Evolutionary conservation across 2,888 invertebrate genomes (phyloP).

Genomic region (Tetropium fuscum): DNA sequence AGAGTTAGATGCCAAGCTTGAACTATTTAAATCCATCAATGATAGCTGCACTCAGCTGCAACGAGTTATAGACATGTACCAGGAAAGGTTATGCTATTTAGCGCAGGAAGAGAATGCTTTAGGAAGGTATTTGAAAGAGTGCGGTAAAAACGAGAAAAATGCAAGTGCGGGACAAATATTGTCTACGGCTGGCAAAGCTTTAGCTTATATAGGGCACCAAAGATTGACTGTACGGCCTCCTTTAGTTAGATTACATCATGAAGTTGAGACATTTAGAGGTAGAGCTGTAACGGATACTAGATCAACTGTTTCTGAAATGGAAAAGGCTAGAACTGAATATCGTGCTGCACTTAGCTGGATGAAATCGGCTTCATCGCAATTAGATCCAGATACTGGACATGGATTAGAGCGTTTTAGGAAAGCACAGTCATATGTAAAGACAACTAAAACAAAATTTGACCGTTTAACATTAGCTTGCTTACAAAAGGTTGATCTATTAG

Average conservation of each 20-base stretch:
- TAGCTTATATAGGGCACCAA: slow-evolving; percentile 81
- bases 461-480: slow-evolving; percentile 93
- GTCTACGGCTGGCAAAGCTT: slow-evolving; percentile 84
- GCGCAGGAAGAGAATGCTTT: slow-evolving; percentile 96
- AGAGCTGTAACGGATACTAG: slow-evolving; percentile 95
- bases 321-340: slow-evolving; percentile 95
- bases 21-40: slow-evolving; percentile 92
- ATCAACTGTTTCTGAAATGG: slow-evolving; percentile 93
- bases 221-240: slow-evolving; percentile 89
- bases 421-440: slow-evolving; percentile 83
- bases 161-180: slow-evolving; percentile 89
- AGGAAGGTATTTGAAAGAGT: slow-evolving; percentile 91
- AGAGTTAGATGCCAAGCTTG: slow-evolving; percentile 95
- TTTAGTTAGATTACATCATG: slow-evolving; percentile 89
- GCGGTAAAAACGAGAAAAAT: slow-evolving; percentile 89
- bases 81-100: slow-evolving; percentile 90
- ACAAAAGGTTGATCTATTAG: slow-evolving; percentile 98
- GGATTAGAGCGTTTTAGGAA: slow-evolving; percentile 97
- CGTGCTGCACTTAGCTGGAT: slow-evolving; percentile 97
- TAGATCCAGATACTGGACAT: slow-evolving; percentile 97
- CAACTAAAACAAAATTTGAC: slow-evolving; percentile 91
- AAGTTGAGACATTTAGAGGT: slow-evolving; percentile 96
- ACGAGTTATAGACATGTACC: slow-evolving; percentile 91
- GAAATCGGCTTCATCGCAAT: slow-evolving; percentile 95
- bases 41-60: slow-evolving; percentile 90